Percentiles rank a stretch among this genome's conserved stretches.
Conservation (phyloP, 2,113 vertebrate genomes). For the Cromileptes altivelis region DNA sequence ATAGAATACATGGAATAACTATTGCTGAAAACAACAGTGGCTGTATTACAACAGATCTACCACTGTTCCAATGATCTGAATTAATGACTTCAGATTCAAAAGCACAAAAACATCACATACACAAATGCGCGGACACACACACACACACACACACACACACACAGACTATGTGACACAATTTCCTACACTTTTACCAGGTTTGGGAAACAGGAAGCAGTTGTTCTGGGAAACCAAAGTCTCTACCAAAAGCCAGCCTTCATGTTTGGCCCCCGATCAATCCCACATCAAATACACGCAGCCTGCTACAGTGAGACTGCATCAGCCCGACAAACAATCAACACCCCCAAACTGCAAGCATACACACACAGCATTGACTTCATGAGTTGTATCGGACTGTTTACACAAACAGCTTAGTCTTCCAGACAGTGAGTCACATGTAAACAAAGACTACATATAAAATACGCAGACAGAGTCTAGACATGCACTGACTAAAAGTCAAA, state of each 20-base stretch:
- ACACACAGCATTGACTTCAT: constrained; percentile 59
- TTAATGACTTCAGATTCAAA: constrained; percentile 36
- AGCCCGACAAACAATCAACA: constrained; percentile 67
- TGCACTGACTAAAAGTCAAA: constrained; percentile 46
- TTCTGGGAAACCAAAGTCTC: constrained; percentile 76
- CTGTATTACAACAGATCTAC: neutral
- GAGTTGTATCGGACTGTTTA: constrained; percentile 64
- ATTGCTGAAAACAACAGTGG: neutral
- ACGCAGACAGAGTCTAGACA: constrained; percentile 45
- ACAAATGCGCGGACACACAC: neutral
- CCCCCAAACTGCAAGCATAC: constrained; percentile 55
- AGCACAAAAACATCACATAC: constrained; percentile 5
- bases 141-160: constrained; percentile 26
- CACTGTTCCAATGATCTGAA: neutral
- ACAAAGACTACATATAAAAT: constrained; percentile 53
- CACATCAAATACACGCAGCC: constrained; percentile 80
- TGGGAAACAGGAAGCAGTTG: constrained; percentile 69
- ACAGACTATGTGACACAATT: constrained; percentile 35
- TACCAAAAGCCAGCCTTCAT: constrained; percentile 65
- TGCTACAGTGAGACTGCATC: constrained; percentile 53
- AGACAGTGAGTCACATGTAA: constrained; percentile 72
- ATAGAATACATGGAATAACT: neutral
- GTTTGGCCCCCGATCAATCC: constrained; percentile 74
- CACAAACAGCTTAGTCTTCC: constrained; percentile 47
- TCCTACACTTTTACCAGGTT: constrained; percentile 63